phyloP scores from a whole-genome alignment of 2,888 invertebrate species.

The Allygus modestus region DNA sequence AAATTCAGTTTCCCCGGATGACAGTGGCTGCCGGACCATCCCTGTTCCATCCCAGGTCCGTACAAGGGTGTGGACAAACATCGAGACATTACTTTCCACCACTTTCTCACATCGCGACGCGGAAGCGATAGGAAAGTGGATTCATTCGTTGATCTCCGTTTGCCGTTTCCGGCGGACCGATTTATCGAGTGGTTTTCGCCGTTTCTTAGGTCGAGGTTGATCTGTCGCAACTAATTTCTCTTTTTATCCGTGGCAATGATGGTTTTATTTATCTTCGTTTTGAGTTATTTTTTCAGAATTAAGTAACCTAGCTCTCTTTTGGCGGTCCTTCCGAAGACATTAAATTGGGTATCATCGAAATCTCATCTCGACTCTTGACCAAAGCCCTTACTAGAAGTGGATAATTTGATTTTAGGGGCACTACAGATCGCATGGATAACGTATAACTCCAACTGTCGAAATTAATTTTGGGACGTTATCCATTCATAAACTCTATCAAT shows the following conservation, averaged over 20 bases:
- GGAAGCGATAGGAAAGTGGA: slow-evolving; percentile 26
- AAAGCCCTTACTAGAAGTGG: no score
- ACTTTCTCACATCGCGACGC: slow-evolving; percentile 5
- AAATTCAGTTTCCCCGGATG: slow-evolving; percentile 13
- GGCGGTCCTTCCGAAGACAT: no score
- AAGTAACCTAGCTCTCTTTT: no score
- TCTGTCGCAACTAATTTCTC: not conserved
- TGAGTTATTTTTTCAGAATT: no score
- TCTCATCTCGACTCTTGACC: no score
- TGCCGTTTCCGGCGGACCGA: slow-evolving; percentile 30
- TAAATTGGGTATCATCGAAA: no score
- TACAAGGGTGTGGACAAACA: not conserved
- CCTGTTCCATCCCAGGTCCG: not conserved
- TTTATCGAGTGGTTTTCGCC: slow-evolving; percentile 3
- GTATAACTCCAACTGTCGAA: no score
- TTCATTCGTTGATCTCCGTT: slow-evolving; percentile 8
- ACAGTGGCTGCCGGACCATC: not conserved
- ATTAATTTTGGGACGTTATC: no score
- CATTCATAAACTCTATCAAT: no score
- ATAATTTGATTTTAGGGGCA: no score
- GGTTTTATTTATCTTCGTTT: not conserved
- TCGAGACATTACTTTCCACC: not conserved
- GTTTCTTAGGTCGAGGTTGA: not conserved
- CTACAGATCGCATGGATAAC: no score
- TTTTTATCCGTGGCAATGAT: not conserved